phyloP scores from a whole-genome alignment of 2,113 vertebrate species.

The Siniperca knerii region DNA sequence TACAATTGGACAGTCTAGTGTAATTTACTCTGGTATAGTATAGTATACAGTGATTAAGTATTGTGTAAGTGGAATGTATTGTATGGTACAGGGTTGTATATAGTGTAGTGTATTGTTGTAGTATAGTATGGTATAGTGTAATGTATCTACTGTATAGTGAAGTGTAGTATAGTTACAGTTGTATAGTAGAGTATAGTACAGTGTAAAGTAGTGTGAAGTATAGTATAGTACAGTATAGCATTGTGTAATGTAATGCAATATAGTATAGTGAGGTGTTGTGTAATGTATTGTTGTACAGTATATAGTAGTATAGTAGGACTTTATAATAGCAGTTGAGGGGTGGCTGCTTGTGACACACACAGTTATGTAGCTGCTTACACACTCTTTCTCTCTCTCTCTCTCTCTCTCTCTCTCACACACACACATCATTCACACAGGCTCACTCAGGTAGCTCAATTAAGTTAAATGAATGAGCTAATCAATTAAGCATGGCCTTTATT shows the following conservation, averaged over 20 bases:
- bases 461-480: constrained; percentile 78
- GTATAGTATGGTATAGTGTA: neutral
- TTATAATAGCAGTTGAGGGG: constrained; percentile 31
- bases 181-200: no score
- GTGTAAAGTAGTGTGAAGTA: no score
- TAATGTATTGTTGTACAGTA: no score
- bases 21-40: neutral
- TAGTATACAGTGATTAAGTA: neutral
- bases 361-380: neutral
- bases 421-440: neutral
- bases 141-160: no score
- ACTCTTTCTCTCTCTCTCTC: no score
- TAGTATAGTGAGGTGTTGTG: neutral
- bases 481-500: constrained; percentile 76
- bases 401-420: neutral
- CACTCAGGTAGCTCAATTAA: constrained; percentile 66
- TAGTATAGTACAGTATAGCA: neutral
- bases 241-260: neutral
- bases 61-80: neutral
- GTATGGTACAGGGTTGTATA: neutral
- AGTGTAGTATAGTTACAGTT: neutral
- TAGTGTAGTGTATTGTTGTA: neutral
- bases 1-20: neutral
- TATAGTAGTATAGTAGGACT: neutral
- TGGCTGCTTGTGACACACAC: constrained; percentile 27